Conservation (phyloP, 2,113 vertebrate species). For the Pluvianellus socialis region DNA sequence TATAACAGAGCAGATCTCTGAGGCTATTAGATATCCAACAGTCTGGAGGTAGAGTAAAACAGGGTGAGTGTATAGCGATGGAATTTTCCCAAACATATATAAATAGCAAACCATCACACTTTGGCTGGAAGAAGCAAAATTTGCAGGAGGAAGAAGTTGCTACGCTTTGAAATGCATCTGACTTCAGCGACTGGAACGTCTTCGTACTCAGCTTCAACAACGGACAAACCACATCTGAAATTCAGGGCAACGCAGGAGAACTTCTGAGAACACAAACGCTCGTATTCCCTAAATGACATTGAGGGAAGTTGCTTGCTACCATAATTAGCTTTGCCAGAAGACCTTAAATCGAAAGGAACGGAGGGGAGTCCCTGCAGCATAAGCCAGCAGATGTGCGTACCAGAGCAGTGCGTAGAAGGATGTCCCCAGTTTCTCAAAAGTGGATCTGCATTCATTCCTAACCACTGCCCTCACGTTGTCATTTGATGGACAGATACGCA, state of each 20-base stretch:
- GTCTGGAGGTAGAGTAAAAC: neutral
- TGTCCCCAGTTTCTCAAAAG: neutral
- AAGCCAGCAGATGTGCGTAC: fast-evolving
- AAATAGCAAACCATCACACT: neutral
- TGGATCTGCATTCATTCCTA: neutral
- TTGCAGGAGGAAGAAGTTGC: neutral
- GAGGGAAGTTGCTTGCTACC: neutral
- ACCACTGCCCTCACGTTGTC: neutral
- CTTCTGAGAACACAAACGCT: neutral
- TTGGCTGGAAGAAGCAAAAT: neutral
- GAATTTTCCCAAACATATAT: neutral
- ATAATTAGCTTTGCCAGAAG: neutral
- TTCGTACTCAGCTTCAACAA: neutral
- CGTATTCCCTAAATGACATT: neutral
- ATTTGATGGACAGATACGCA: neutral
- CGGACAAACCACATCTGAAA: neutral
- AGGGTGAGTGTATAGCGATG: neutral
- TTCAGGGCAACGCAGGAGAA: neutral
- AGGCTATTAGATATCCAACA: neutral
- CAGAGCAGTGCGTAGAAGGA: neutral
- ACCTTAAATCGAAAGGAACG: neutral
- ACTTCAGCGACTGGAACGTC: neutral
- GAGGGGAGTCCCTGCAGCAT: neutral
- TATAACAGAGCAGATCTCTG: neutral
- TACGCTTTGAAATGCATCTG: neutral